phyloP scores from a whole-genome alignment of 2,888 invertebrate genomes.

The Ypsolopha sequella region DNA sequence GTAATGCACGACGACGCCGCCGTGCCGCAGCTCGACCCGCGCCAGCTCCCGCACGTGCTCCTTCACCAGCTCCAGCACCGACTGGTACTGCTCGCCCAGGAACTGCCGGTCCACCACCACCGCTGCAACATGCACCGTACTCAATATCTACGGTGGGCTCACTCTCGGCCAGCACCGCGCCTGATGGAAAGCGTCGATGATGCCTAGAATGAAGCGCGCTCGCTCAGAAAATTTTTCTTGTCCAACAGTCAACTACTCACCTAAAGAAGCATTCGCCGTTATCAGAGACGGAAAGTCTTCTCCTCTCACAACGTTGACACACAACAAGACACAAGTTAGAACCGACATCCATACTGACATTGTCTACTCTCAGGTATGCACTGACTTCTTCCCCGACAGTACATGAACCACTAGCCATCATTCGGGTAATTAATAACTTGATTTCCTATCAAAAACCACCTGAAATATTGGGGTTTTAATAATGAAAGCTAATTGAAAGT shows the following conservation, averaged over 20 bases:
- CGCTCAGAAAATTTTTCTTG: too few relatives aligned
- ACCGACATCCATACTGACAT: conserved; percentile 38
- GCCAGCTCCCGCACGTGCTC: conserved; percentile 74
- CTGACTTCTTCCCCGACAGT: conserved; percentile 15
- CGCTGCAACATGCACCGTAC: conserved; percentile 58
- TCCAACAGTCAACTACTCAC: conserved; percentile 41
- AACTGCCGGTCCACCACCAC: conserved; percentile 79
- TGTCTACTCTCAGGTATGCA: conserved; percentile 20
- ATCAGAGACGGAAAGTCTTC: conserved; percentile 81
- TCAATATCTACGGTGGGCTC: too few relatives aligned
- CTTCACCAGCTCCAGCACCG: conserved; percentile 67
- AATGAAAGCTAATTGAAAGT: conserved; percentile 15
- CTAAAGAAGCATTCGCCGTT: conserved; percentile 80
- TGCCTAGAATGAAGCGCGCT: too few relatives aligned
- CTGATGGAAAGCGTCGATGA: too few relatives aligned
- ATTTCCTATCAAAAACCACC: conserved; percentile 14
- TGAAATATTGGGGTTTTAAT: conserved; percentile 32
- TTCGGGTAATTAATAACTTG: conserved; percentile 19
- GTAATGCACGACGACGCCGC: conserved; percentile 77
- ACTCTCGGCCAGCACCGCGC: too few relatives aligned
- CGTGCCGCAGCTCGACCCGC: conserved; percentile 75
- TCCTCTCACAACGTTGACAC: conserved; percentile 16
- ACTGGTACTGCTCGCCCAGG: conserved; percentile 72
- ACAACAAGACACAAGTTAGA: conserved; percentile 5
- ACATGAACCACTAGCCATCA: conserved; percentile 37